A percentile compares a stretch with the other conserved stretches of the same genome.
phyloP scores from a whole-genome alignment of 2,888 invertebrate species.

The Erpobdella octoculata region DNA sequence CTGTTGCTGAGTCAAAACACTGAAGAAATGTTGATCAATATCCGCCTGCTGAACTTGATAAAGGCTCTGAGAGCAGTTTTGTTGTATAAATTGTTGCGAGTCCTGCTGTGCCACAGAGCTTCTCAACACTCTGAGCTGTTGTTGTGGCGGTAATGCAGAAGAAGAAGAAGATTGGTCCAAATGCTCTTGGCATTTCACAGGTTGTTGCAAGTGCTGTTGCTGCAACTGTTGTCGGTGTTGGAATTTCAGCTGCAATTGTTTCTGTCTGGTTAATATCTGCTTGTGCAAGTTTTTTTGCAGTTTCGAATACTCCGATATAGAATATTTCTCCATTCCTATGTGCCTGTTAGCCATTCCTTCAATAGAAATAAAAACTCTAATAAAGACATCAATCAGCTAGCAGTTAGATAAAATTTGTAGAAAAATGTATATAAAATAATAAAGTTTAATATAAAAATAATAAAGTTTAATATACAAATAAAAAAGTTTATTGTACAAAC shows the following conservation, averaged over 20 bases:
- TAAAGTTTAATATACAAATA: too few relatives aligned
- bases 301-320: constrained; percentile 76
- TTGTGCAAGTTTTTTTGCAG: constrained; percentile 80
- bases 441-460: neutral
- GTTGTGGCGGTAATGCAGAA: too few relatives aligned
- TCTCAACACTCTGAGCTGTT: constrained; percentile 9
- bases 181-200: neutral
- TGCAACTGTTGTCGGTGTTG: constrained; percentile 60
- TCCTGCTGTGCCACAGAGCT: neutral
- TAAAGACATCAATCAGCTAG: neutral
- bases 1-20: neutral
- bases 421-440: neutral
- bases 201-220: constrained; percentile 38
- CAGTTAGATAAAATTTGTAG: neutral
- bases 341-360: constrained; percentile 70
- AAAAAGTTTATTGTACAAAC: too few relatives aligned
- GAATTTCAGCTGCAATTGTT: constrained; percentile 39
- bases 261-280: constrained; percentile 61
- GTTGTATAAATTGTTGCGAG: neutral
- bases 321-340: constrained; percentile 67
- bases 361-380: neutral
- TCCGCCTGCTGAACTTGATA: neutral
- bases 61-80: too few relatives aligned
- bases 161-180: too few relatives aligned
- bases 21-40: neutral